Evolutionary conservation across 2,888 invertebrate genomes (phyloP), one percentile per base, ranked within the genome.

Genomic region (Carabus problematicus): DNA sequence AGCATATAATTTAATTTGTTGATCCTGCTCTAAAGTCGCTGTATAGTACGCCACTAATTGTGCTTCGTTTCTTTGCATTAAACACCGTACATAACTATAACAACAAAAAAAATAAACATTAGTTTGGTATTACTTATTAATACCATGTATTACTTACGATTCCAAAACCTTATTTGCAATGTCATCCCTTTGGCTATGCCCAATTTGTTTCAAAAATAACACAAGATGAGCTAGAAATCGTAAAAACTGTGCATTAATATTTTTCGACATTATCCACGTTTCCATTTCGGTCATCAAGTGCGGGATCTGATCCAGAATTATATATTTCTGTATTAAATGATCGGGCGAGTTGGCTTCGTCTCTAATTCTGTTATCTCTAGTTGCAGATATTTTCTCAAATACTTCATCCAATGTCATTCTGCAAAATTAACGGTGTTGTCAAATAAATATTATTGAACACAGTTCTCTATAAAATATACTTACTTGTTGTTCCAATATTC

Each of bases 171-270:
- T 86, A 77, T 94, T 91, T 16, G 91, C 91, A 68, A 89, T 82
- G 73, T 91, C 89, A 77, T 90, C 88, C 70, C 88, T 86, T 14
- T 88, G 86, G 66, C 87, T 86, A 75, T 89, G 89, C 0, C 94
- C 94, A 77, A 95, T 89, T 74, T 91, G 88, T 54, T 93, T 86
- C 72, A 97, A 86, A 75, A 97, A 90, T 3, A 97, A 83, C 11
- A 94, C 87, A 61, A 97, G 84, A 81, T 97, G 97, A 4, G 95
- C 90, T 73, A 94, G 84, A 76, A 96, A 95, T 73, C 97, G 84
- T 40, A 94, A 79, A 73, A 93, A 88, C 55, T 88, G 88, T 0
- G 86, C 77, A 0, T 83, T 78, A 75, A 80, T 83, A 49, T 83
- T 83, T 19, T 82, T 80, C 68, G 81, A 83, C 40, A 88, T 85